A percentile compares a stretch with the other conserved stretches of the same genome.
Conservation (phyloP, 2,888 invertebrate species). For the Heliconius hortense region DNA sequence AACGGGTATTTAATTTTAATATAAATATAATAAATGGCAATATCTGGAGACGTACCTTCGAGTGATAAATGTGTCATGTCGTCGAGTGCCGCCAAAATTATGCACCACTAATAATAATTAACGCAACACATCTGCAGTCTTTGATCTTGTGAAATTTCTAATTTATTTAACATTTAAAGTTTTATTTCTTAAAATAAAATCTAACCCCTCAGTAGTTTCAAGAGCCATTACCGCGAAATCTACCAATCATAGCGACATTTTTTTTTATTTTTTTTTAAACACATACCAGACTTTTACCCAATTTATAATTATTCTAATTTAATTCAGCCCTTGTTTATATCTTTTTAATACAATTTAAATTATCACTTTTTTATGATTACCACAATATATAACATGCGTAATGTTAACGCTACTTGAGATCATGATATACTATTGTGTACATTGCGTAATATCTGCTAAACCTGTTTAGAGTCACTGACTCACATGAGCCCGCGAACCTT, state of each 20-base stretch:
- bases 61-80: conserved; percentile 20
- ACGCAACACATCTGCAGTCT: conserved; percentile 15
- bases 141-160: conserved; percentile 21
- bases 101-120: conserved; percentile 20
- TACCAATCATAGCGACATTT: neutral
- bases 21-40: neutral
- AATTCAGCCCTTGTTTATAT: neutral
- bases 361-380: neutral
- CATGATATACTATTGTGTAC: conserved; percentile 24
- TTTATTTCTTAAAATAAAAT: conserved; percentile 13
- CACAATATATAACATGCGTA: neutral
- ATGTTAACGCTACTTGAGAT: conserved; percentile 15
- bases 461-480: conserved; percentile 41
- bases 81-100: conserved; percentile 26
- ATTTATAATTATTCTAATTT: neutral
- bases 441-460: conserved; percentile 30
- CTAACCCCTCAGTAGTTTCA: neutral
- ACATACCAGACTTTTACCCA: neutral
- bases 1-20: conserved; percentile 13
- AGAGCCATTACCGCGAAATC: conserved; percentile 7
- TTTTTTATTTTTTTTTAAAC: neutral
- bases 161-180: conserved; percentile 6
- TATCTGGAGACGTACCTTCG: conserved; percentile 5
- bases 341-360: neutral
- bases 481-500: conserved; percentile 37